Evolutionary conservation across 2,113 vertebrate species (phyloP).

Genomic region (Bagarius yarrelli): DNA sequence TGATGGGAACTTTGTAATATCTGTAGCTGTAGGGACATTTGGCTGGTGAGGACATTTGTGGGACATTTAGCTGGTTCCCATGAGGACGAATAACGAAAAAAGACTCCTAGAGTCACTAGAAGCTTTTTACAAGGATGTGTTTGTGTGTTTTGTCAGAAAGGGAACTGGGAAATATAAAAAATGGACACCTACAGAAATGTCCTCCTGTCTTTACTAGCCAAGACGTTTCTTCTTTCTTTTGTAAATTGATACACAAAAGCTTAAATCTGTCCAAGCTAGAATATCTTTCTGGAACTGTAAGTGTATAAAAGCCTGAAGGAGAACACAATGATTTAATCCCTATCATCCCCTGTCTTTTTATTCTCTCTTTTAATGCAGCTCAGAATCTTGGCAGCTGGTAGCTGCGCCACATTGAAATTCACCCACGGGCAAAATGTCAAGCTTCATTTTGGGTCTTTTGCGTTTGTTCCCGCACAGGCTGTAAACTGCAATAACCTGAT

Average conservation of each 20-base stretch:
- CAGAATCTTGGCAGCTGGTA: constrained; percentile 24
- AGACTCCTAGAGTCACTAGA: too few species aligned
- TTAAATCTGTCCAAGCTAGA: constrained; percentile 9
- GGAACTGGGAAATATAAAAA: not conserved
- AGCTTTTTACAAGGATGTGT: too few species aligned
- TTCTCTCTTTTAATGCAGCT: constrained; percentile 19
- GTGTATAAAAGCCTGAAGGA: constrained; percentile 29
- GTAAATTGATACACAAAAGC: constrained; percentile 25
- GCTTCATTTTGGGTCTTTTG: constrained; percentile 31
- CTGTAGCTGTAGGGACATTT: not conserved
- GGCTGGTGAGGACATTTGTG: not conserved
- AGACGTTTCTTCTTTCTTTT: constrained; percentile 4
- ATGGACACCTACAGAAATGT: constrained; percentile 21
- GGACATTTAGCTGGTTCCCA: not conserved
- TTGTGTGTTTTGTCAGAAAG: not conserved
- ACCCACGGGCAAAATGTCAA: constrained; percentile 41
- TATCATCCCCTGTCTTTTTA: constrained; percentile 11
- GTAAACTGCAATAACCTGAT: constrained; percentile 54
- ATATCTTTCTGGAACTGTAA: constrained; percentile 12
- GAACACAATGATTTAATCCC: constrained; percentile 35
- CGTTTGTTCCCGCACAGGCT: not conserved
- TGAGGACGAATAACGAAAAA: not conserved
- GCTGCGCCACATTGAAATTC: constrained; percentile 24
- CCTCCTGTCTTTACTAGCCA: not conserved
- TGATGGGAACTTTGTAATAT: not conserved